Percentiles rank a stretch among this genome's conserved stretches.
phyloP scores from a whole-genome alignment of 23 tunicate species.

The Corella eumyota region DNA sequence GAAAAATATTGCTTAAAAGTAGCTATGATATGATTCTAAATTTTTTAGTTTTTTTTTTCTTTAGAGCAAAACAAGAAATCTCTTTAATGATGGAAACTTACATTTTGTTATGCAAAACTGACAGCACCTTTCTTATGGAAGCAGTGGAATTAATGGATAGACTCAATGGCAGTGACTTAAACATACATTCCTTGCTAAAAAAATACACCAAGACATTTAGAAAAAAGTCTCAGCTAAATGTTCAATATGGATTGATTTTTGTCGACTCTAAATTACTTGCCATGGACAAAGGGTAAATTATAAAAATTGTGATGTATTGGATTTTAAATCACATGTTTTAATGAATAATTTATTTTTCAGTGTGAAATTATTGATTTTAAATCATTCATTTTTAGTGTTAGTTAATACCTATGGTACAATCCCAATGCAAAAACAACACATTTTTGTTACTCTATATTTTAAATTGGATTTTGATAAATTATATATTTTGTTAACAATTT shows the following conservation, averaged over 20 bases:
- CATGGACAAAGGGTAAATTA: neutral
- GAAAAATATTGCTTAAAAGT: neutral
- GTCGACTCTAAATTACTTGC: slow-evolving; percentile 9
- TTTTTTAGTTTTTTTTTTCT: neutral
- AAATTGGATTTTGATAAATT: no score
- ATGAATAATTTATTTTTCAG: no score
- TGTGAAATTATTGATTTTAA: no score
- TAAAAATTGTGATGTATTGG: no score
- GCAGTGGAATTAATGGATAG: slow-evolving; percentile 2
- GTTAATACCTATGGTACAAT: no score
- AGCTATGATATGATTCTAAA: neutral
- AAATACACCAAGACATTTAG: slow-evolving; percentile 6
- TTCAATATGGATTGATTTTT: slow-evolving; percentile 14
- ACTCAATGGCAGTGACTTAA: neutral
- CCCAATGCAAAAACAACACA: no score
- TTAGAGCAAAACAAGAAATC: slow-evolving; percentile 10
- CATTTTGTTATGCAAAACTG: neutral
- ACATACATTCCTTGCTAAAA: neutral
- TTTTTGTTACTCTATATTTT: no score
- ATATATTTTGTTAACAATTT: no score
- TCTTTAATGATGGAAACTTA: slow-evolving; percentile 1
- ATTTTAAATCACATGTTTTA: no score
- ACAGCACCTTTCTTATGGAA: slow-evolving; percentile 6
- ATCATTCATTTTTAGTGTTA: no score
- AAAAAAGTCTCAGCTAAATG: neutral